A percentile compares a stretch with the other conserved stretches of the same genome.
Conservation (phyloP, 2,888 invertebrate genomes). For the Erebia epiphron region DNA sequence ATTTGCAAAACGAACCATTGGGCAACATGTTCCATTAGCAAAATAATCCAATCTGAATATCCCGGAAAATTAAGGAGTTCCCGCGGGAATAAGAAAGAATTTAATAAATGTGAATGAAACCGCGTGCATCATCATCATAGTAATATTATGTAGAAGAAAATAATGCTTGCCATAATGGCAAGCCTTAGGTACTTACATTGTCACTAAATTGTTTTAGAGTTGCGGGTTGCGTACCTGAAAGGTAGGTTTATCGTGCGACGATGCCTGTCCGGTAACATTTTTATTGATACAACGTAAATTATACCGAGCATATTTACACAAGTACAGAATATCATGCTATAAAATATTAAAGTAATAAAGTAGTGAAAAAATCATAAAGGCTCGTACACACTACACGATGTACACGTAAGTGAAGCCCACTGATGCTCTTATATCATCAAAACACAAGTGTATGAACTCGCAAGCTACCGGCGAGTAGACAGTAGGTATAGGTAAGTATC, state of each 20-base stretch:
- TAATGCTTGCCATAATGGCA: neutral
- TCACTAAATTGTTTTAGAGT: too few relatives aligned
- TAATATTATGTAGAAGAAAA: too few relatives aligned
- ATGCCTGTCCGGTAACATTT: neutral
- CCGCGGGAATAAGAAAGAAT: too few relatives aligned
- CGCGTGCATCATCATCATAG: too few relatives aligned
- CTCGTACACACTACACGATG: slow-evolving; percentile 2
- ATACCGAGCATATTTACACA: neutral
- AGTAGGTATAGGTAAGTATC: slow-evolving; percentile 6
- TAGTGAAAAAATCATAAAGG: neutral
- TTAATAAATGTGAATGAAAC: too few relatives aligned
- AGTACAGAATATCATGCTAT: neutral
- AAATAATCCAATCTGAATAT: too few relatives aligned
- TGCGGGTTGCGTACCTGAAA: too few relatives aligned
- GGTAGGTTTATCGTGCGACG: neutral
- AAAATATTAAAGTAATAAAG: neutral
- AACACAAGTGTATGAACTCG: slow-evolving; percentile 16
- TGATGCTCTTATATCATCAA: slow-evolving; percentile 11
- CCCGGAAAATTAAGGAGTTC: too few relatives aligned
- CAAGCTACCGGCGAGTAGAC: neutral
- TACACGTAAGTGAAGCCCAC: neutral
- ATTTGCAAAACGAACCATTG: too few relatives aligned
- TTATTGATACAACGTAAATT: neutral
- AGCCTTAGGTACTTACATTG: too few relatives aligned
- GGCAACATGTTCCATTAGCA: too few relatives aligned